Conservation (phyloP, 1,140 invertebrate species). For the Drosophila ohnishii region DNA sequence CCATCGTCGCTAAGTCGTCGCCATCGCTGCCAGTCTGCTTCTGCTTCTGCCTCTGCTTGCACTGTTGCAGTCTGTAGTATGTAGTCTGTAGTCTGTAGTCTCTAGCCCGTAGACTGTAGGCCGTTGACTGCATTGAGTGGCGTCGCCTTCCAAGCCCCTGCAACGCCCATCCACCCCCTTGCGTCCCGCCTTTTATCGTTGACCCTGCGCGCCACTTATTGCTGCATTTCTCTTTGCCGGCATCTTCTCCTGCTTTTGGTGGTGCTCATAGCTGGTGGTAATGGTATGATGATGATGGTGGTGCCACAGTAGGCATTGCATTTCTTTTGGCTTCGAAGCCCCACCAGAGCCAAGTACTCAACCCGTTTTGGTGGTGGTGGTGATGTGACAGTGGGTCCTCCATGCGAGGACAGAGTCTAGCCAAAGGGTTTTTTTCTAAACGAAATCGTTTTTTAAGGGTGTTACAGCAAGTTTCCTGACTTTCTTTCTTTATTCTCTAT, state of each 20-base stretch:
- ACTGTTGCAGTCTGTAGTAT: not conserved
- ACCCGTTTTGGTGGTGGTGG: constrained; percentile 47
- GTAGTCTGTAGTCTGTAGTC: constrained; percentile 32
- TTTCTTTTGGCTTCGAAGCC: constrained; percentile 79
- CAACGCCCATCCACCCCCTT: constrained; percentile 9
- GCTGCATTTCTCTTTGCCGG: constrained; percentile 64
- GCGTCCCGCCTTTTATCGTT: constrained; percentile 53
- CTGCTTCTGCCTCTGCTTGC: not conserved
- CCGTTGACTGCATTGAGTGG: constrained; percentile 72
- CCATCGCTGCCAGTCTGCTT: constrained; percentile 24
- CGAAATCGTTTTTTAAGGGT: not conserved
- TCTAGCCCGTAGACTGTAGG: constrained; percentile 49
- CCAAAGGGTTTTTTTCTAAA: too few species aligned
- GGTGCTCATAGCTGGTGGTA: constrained; percentile 2
- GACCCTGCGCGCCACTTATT: constrained; percentile 80
- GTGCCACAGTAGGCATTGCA: constrained; percentile 44
- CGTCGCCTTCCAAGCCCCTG: constrained; percentile 47
- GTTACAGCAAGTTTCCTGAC: too few species aligned
- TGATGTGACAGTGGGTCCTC: constrained; percentile 15
- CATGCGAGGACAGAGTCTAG: not conserved
- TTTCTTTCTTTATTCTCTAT: too few species aligned
- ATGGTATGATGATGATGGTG: constrained; percentile 3
- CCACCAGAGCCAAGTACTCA: constrained; percentile 68
- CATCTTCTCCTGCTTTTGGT: constrained; percentile 40
- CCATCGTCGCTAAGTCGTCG: constrained; percentile 50